Conservation (phyloP, 2,113 vertebrate genomes). For the Chascanopsetta lugubris region DNA sequence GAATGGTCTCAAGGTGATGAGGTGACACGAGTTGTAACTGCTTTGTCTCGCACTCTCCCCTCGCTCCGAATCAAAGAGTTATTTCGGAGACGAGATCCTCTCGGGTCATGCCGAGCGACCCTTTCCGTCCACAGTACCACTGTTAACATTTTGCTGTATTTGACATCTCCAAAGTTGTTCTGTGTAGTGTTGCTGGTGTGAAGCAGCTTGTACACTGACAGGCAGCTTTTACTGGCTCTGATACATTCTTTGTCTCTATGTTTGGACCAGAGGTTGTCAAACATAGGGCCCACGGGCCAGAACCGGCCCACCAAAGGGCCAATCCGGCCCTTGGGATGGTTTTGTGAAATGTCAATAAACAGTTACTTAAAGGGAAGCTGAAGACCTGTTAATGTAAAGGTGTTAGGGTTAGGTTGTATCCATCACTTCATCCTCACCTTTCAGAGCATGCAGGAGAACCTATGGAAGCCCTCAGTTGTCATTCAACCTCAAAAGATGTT, state of each 20-base stretch:
- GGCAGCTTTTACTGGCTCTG: not conserved
- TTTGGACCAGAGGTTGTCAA: too few species aligned
- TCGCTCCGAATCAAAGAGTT: constrained; percentile 42
- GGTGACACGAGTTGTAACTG: constrained; percentile 55
- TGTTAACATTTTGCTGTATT: not conserved
- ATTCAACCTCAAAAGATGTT: too few species aligned
- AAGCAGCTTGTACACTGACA: not conserved
- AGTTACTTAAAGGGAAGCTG: too few species aligned
- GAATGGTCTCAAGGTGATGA: constrained; percentile 58
- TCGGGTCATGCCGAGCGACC: not conserved
- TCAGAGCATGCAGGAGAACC: too few species aligned
- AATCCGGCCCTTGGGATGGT: too few species aligned
- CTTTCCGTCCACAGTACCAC: not conserved
- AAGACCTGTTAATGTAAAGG: too few species aligned
- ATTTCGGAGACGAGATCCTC: constrained; percentile 36
- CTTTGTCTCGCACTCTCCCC: constrained; percentile 50
- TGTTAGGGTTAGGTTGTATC: too few species aligned
- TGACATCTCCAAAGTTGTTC: constrained; percentile 9
- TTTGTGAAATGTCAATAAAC: too few species aligned
- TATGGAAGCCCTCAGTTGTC: too few species aligned
- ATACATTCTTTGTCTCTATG: not conserved
- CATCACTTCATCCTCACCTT: too few species aligned
- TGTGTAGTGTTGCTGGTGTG: not conserved
- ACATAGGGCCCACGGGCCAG: too few species aligned
- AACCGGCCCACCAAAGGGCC: too few species aligned